Conservation (phyloP, 2,888 invertebrate species). For the Leptopilina syphax region DNA sequence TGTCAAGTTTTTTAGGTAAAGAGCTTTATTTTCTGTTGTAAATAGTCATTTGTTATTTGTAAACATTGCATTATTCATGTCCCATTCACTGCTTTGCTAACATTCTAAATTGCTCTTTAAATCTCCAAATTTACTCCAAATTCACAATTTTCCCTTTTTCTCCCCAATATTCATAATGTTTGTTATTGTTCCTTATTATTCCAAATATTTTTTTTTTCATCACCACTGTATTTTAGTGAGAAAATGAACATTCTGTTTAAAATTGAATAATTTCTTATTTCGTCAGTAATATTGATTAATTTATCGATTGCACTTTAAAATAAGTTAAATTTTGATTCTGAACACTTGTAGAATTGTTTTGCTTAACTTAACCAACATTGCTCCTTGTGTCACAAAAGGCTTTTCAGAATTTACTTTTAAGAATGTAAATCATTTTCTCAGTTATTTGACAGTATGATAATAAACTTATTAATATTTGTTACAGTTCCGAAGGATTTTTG, state of each 20-base stretch:
- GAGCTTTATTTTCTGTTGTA: neutral
- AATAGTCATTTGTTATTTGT: neutral
- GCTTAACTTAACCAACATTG: conserved; percentile 1
- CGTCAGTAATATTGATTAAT: too few species aligned
- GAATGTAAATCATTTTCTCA: neutral
- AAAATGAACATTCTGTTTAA: neutral
- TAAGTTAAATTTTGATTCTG: neutral
- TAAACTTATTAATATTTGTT: conserved; percentile 55
- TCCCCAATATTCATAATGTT: neutral
- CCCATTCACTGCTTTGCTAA: neutral
- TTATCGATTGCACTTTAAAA: too few species aligned
- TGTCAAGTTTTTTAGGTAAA: neutral
- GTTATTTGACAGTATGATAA: neutral
- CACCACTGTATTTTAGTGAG: neutral
- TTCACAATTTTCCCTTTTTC: neutral
- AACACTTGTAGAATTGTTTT: neutral
- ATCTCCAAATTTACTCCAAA: neutral
- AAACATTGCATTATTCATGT: conserved; percentile 13
- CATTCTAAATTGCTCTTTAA: neutral
- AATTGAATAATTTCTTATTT: too few species aligned
- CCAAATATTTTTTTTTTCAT: neutral
- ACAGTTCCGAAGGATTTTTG: conserved; percentile 69
- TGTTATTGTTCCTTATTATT: neutral
- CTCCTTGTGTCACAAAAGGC: conserved; percentile 34
- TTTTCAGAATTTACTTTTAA: neutral